Conservation (phyloP, 1,140 invertebrate species). For the Hylyphantes graminicola region DNA sequence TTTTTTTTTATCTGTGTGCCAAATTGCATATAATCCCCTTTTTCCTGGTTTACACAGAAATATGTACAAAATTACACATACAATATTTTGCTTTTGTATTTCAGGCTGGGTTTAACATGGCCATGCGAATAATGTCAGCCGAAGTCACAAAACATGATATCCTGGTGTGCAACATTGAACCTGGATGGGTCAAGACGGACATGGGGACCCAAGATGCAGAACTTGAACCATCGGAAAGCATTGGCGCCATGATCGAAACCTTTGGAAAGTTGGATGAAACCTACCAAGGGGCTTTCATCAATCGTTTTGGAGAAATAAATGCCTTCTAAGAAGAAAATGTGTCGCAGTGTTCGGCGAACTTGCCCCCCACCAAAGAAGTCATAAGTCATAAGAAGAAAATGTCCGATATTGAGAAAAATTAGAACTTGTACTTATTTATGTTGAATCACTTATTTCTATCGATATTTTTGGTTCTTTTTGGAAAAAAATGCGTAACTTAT, state of each 20-base stretch:
- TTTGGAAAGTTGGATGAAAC: background rate
- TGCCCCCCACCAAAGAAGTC: no score
- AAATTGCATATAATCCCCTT: no score
- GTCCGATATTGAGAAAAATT: no score
- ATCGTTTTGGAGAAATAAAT: constrained; percentile 68
- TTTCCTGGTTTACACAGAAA: no score
- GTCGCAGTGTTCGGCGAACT: no score
- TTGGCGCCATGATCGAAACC: background rate
- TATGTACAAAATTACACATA: no score
- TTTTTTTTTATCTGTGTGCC: no score
- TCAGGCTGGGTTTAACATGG: constrained; percentile 34
- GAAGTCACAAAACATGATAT: background rate
- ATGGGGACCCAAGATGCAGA: background rate
- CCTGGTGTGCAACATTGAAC: constrained; percentile 16
- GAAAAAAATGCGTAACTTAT: no score
- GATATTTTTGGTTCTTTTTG: no score
- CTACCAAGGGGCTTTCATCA: constrained; percentile 67
- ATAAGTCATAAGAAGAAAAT: background rate
- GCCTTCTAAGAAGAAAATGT: background rate
- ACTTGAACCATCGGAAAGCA: constrained; percentile 3
- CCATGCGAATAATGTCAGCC: background rate
- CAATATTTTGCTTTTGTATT: background rate
- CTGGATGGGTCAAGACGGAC: constrained; percentile 46
- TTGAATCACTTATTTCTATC: no score
- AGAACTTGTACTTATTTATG: no score